A percentile compares a stretch with the other conserved stretches of the same genome.
These are phyloP conservation scores for Lepus americanus DNA, from an alignment of 2,113 vertebrate genomes.

Conservation along the genomic window DNA sequence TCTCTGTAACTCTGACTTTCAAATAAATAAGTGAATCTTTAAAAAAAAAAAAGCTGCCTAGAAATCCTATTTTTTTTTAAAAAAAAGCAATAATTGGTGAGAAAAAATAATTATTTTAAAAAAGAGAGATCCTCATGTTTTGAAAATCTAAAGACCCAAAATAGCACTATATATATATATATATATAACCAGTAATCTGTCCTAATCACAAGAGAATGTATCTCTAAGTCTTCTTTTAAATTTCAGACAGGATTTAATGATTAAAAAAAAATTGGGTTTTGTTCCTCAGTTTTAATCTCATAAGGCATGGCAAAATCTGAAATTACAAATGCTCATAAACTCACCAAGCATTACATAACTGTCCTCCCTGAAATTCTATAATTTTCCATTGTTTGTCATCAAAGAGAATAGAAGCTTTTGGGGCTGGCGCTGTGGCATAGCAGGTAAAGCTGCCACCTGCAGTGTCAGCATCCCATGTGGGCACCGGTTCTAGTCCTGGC, in stretches of 20 bases:
- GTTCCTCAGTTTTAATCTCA: constrained; percentile 43
- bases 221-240: neutral
- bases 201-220: neutral
- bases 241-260: constrained; percentile 45
- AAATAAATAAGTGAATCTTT: no score
- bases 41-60: no score
- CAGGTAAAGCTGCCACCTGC: no score
- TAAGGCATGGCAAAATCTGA: constrained; percentile 19
- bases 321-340: constrained; percentile 31
- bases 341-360: neutral
- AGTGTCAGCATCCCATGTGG: no score
- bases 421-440: no score
- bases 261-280: neutral
- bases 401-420: neutral
- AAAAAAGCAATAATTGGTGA: no score
- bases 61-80: no score
- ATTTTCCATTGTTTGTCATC: neutral
- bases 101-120: no score
- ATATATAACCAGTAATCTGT: neutral
- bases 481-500: no score
- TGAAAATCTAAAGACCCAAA: neutral
- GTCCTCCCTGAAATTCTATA: constrained; percentile 2
- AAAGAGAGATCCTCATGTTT: constrained; percentile 8
- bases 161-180: neutral
- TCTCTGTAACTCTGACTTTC: no score